phyloP scores from a whole-genome alignment of 2,888 invertebrate genomes.

The Drosophila affinis region DNA sequence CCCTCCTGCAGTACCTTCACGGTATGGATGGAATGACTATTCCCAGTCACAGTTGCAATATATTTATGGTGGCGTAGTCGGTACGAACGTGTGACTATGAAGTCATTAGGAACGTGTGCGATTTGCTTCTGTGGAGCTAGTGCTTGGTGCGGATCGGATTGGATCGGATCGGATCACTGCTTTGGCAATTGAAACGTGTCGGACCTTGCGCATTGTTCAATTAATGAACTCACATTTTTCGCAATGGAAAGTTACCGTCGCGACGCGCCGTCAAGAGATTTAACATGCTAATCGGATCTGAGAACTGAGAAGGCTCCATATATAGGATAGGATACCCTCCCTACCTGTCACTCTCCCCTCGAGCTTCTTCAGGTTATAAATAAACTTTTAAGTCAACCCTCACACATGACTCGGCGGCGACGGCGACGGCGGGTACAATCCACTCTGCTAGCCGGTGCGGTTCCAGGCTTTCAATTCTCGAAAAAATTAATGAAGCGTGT shows the following conservation, averaged over 20 bases:
- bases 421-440: conserved; percentile 15
- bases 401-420: conserved; percentile 26
- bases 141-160: conserved; percentile 7
- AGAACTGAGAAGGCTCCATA: conserved; percentile 11
- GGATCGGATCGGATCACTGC: conserved; percentile 5
- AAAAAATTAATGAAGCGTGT: conserved; percentile 72
- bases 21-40: neutral
- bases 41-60: conserved; percentile 20
- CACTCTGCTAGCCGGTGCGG: conserved; percentile 26
- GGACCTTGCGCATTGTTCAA: conserved; percentile 49
- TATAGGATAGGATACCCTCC: neutral
- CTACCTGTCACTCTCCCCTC: neutral
- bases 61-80: conserved; percentile 36
- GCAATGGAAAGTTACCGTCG: conserved; percentile 62
- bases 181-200: conserved; percentile 55
- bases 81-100: conserved; percentile 52
- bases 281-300: conserved; percentile 66
- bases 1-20: neutral
- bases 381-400: conserved; percentile 44
- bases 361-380: conserved; percentile 52
- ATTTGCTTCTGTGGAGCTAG: conserved; percentile 17
- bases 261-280: conserved; percentile 44
- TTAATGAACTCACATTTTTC: conserved; percentile 56
- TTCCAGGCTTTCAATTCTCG: conserved; percentile 49
- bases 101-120: conserved; percentile 55